phyloP scores from a whole-genome alignment of 2,113 vertebrate genomes.

The Girardinichthys multiradiatus region DNA sequence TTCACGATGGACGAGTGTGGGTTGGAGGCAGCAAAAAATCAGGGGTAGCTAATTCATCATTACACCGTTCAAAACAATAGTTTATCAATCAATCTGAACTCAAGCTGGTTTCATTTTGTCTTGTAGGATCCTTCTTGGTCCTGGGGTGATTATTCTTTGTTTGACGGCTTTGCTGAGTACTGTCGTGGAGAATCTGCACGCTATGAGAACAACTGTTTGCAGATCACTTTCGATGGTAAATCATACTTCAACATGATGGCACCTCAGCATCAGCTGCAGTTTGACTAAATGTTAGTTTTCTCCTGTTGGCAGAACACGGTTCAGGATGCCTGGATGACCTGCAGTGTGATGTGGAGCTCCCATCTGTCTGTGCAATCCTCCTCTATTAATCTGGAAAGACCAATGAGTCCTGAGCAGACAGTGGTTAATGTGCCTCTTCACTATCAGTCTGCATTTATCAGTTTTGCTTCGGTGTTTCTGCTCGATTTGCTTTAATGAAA shows the following conservation, averaged over 20 bases:
- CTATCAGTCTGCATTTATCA: no score
- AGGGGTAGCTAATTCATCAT: neutral
- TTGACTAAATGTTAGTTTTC: neutral
- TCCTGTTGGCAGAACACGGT: neutral
- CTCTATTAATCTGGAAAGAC: rapidly evolving
- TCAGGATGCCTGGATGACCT: neutral
- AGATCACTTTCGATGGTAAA: neutral
- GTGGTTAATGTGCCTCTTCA: neutral
- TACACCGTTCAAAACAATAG: neutral
- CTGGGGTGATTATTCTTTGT: rapidly evolving
- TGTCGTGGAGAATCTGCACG: rapidly evolving
- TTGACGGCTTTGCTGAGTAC: neutral
- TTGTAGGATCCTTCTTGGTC: neutral
- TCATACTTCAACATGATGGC: neutral
- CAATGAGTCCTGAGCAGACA: neutral
- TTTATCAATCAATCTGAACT: neutral
- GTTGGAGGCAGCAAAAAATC: conserved; percentile 1
- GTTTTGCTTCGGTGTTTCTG: neutral
- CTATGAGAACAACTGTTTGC: conserved; percentile 6
- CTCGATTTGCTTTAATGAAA: neutral
- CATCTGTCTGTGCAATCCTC: neutral
- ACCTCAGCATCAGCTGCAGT: no score
- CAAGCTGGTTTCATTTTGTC: neutral
- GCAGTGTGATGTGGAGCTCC: neutral
- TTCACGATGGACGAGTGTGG: neutral